These are phyloP conservation scores for Hepsetus odoe DNA, from an alignment of 2,113 vertebrate species.

Conservation along the genomic window DNA sequence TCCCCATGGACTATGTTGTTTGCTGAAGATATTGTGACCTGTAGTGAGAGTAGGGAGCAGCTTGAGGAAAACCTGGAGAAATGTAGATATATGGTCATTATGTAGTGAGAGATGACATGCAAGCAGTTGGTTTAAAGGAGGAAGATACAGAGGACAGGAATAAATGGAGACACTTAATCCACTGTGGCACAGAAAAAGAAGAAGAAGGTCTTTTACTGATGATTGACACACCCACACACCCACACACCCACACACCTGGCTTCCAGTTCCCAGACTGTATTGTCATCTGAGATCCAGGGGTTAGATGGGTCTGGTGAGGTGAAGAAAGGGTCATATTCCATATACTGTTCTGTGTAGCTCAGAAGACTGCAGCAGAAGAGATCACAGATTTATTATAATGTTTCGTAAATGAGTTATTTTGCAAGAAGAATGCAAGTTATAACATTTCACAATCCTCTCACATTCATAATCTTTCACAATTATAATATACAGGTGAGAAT, in stretches of 20 bases:
- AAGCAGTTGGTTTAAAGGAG: no score
- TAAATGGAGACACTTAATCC: no score
- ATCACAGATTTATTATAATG: neutral
- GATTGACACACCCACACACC: neutral
- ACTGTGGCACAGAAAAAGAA: no score
- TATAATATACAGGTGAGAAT: constrained; percentile 59
- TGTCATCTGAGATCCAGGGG: constrained; percentile 94
- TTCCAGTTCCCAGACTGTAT: constrained; percentile 92
- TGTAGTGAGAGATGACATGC: no score
- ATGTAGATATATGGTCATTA: no score
- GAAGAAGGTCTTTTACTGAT: no score
- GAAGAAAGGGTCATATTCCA: constrained; percentile 95
- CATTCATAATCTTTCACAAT: neutral
- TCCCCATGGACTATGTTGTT: no score
- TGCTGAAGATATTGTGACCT: no score
- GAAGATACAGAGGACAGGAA: no score
- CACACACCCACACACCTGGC: constrained; percentile 77
- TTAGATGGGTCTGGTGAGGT: constrained; percentile 91
- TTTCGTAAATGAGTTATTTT: neutral
- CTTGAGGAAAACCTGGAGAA: no score
- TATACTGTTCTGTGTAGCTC: constrained; percentile 93
- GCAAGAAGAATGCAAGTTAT: no score
- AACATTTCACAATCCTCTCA: neutral
- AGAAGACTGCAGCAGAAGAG: constrained; percentile 79
- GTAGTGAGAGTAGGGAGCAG: no score